Evolutionary conservation across 1,140 invertebrate genomes (phyloP).

Genomic region (Calliopsis andreniformis): DNA sequence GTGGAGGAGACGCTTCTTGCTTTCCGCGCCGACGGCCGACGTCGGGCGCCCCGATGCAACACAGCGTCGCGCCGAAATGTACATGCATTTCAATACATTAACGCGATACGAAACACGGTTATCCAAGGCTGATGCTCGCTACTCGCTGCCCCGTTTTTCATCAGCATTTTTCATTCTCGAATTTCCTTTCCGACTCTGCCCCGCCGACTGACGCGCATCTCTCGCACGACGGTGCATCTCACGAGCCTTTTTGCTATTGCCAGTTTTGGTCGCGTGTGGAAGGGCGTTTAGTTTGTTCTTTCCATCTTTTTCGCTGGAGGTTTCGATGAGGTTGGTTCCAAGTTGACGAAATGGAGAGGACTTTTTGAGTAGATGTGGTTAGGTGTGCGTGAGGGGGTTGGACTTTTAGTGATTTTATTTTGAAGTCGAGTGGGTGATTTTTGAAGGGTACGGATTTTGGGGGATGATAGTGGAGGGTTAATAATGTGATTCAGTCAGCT

Average conservation of each 20-base stretch:
- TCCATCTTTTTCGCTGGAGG: too few relatives aligned
- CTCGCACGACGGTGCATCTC: background rate
- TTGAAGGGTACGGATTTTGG: too few relatives aligned
- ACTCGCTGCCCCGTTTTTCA: constrained; percentile 27
- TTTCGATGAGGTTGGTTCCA: too few relatives aligned
- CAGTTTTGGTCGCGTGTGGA: background rate
- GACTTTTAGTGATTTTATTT: too few relatives aligned
- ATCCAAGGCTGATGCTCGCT: constrained; percentile 8
- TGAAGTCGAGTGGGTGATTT: too few relatives aligned
- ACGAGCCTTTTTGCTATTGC: background rate
- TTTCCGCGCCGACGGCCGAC: constrained; percentile 23
- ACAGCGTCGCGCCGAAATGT: constrained; percentile 35
- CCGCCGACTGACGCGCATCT: background rate
- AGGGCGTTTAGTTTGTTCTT: background rate
- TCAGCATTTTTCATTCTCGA: constrained; percentile 30
- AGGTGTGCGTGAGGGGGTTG: too few relatives aligned
- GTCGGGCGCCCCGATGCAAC: constrained; percentile 4
- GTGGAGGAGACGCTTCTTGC: constrained; percentile 40
- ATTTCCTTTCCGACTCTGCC: background rate
- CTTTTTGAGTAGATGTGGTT: too few relatives aligned
- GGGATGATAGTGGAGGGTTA: too few relatives aligned
- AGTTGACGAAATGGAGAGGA: too few relatives aligned
- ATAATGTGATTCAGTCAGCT: too few relatives aligned
- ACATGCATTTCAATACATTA: constrained; percentile 66
- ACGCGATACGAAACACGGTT: constrained; percentile 48